Base-by-base conservation (phyloP, 2,797 vertebrate species). In the Micrastur ruficollis region DNA sequence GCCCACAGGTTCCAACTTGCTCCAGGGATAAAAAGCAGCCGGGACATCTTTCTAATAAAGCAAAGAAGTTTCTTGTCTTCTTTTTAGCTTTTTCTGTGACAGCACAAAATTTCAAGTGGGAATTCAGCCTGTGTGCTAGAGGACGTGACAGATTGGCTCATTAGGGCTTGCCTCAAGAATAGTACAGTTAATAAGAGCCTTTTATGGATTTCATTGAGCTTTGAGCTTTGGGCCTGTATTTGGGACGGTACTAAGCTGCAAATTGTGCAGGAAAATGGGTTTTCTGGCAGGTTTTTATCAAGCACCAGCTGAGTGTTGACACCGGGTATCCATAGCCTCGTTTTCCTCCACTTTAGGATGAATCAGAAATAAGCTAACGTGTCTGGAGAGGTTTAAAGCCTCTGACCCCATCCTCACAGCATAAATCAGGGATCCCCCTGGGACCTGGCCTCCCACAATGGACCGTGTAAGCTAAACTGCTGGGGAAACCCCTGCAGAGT, bases 401-500 rank as follows among this genome's bases (percentile, higher is more conserved):
- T 38, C 71, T 59, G 61, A 26, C 6, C 23, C 27, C 2, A 0
- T 38, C 42, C 34, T 58, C 9, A 2, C 0, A 42, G 42, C 23
- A 11, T 19, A 53, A 53, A 3, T 5, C 36, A 73, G 32, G 79
- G 55, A 17, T 55, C 6, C 10, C 8, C 14, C 34, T 40, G 1
- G 20, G 53, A 15, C 9, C 21, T 49, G 52, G 5, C 9, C 14
- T 31, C 59, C 27, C 1, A 3, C 46, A 32, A 0, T 0, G 14
- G 61, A 9, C 3, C 11, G 23, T 5, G 27, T 25, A 34, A 80
- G 23, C 11, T 16, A 1, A 21, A 32, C 16, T 8, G 9, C n/a
- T 62, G 29, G 40, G 53, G 53, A 67, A 58, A n/a, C 4, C 6
- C 47, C n/a, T 21, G 52, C 38, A n/a, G 66, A 20, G 29, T 11